These are phyloP conservation scores for Colletes latitarsis DNA, from an alignment of 1,140 invertebrate genomes.

Conservation along the genomic window DNA sequence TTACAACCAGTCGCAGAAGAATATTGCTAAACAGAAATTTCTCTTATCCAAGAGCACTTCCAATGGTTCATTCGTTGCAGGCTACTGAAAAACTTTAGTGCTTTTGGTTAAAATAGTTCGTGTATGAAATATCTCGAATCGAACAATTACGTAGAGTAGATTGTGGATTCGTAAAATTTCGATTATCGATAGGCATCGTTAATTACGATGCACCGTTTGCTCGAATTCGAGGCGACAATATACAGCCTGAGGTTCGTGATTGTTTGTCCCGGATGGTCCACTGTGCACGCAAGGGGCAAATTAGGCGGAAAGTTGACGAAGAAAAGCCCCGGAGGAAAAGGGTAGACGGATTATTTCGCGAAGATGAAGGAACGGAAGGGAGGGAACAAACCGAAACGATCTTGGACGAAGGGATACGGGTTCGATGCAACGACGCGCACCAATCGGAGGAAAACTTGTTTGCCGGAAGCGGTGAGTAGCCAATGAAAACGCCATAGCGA, in stretches of 20 bases:
- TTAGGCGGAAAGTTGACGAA: constrained; percentile 16
- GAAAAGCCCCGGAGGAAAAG: constrained; percentile 11
- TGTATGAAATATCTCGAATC: too few relatives aligned
- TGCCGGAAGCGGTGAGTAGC: not conserved
- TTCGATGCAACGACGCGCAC: constrained; percentile 5
- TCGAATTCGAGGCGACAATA: constrained; percentile 15
- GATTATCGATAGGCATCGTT: not conserved
- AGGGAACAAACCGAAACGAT: not conserved
- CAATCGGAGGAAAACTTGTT: constrained; percentile 4
- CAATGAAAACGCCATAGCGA: not conserved
- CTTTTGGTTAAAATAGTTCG: too few relatives aligned
- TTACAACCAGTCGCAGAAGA: too few relatives aligned
- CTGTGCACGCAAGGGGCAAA: not conserved
- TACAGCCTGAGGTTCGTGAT: constrained; percentile 1
- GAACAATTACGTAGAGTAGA: too few relatives aligned
- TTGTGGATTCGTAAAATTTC: too few relatives aligned
- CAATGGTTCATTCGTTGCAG: too few relatives aligned
- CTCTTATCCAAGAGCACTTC: too few relatives aligned
- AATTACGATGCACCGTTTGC: constrained; percentile 30
- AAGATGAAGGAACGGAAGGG: not conserved
- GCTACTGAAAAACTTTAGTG: too few relatives aligned
- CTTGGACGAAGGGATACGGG: not conserved
- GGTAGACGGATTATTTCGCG: constrained; percentile 1
- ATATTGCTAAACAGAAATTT: too few relatives aligned
- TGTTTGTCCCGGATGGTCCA: constrained; percentile 1